Conservation (phyloP, 1,140 invertebrate species). For the Physella acuta region DNA sequence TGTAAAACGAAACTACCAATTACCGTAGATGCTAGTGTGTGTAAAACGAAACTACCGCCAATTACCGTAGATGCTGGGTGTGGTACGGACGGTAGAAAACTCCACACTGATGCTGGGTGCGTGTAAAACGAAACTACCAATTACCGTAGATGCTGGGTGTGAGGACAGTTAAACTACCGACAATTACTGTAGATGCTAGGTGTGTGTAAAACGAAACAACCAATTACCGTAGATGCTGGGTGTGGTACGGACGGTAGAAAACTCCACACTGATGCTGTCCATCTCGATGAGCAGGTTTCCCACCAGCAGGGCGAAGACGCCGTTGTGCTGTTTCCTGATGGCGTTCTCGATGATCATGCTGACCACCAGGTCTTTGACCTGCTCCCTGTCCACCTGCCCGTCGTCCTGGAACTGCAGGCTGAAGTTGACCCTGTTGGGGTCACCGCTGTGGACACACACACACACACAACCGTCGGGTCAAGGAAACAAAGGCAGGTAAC, state of each 20-base stretch:
- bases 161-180: too few relatives aligned
- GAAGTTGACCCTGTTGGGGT: constrained; percentile 27
- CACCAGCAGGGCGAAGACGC: constrained; percentile 16
- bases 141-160: constrained; percentile 12
- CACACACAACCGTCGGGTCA: too few relatives aligned
- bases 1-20: too few relatives aligned
- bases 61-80: constrained; percentile 15
- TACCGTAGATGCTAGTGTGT: background rate
- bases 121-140: too few relatives aligned
- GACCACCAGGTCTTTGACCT: constrained; percentile 16
- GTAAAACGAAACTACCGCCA: background rate
- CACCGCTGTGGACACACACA: too few relatives aligned
- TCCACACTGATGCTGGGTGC: constrained; percentile 23
- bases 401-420: constrained; percentile 23
- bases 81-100: background rate
- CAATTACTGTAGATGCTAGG: too few relatives aligned
- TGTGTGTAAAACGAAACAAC: background rate
- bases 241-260: background rate
- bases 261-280: constrained; percentile 20
- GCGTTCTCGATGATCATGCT: constrained; percentile 26
- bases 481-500: too few relatives aligned
- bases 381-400: background rate
- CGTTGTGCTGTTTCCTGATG: background rate
- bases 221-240: constrained; percentile 16
- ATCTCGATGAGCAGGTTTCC: constrained; percentile 21